A percentile compares a stretch with the other conserved stretches of the same genome.
phyloP scores from a whole-genome alignment of 2,797 vertebrate species.

The Gymnothorax reevesii region DNA sequence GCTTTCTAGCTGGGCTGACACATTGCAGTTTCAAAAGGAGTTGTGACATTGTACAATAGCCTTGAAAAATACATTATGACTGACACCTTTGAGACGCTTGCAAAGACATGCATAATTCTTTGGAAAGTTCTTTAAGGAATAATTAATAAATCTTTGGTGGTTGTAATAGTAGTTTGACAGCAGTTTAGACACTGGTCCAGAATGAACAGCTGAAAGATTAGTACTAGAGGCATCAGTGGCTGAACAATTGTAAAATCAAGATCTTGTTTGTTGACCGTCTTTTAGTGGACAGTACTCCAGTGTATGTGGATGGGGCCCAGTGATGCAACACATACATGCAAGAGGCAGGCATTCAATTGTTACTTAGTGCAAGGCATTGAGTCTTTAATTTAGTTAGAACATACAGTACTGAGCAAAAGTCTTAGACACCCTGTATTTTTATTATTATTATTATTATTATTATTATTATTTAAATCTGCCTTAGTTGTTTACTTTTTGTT shows the following conservation, averaged over 20 bases:
- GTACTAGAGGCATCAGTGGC: not conserved
- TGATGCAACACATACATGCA: not conserved
- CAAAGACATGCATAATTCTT: not conserved
- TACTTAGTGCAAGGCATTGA: not conserved
- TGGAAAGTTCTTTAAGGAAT: not conserved
- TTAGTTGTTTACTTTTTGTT: no score
- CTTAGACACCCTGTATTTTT: no score
- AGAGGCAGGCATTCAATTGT: conserved; percentile 26
- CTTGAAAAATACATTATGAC: conserved; percentile 37
- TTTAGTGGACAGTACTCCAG: conserved; percentile 6
- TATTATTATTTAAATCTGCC: no score
- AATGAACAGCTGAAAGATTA: conserved; percentile 12
- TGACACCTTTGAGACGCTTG: conserved; percentile 52
- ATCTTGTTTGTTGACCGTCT: not conserved
- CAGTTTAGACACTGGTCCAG: conserved; percentile 6
- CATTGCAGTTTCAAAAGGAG: conserved; percentile 30
- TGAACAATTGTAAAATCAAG: not conserved
- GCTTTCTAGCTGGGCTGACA: conserved; percentile 59
- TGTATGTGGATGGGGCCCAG: no score
- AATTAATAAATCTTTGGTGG: no score
- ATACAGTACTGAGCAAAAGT: not conserved
- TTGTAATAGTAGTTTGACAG: not conserved
- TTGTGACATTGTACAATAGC: conserved; percentile 55
- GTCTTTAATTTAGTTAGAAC: not conserved
- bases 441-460: no score